Evolutionary conservation across 2,113 vertebrate species (phyloP).

Genomic region (Cervus canadensis): DNA sequence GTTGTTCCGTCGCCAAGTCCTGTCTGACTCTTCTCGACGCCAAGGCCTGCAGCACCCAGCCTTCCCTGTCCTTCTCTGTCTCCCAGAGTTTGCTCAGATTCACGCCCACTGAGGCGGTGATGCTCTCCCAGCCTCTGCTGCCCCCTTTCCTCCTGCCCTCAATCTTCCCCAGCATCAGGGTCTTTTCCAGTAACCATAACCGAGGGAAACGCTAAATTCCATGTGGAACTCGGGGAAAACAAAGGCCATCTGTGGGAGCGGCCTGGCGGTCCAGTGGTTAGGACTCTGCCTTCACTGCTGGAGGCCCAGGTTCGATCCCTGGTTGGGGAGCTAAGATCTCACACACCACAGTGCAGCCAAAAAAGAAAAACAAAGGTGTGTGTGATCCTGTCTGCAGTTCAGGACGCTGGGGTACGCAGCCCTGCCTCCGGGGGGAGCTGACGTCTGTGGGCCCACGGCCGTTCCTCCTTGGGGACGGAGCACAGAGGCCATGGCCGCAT

Average conservation of each 20-base stretch:
- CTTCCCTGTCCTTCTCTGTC: background rate
- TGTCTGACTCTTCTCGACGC: background rate
- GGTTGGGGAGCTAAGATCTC: background rate
- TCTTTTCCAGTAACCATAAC: background rate
- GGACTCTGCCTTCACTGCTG: background rate
- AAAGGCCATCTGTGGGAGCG: background rate
- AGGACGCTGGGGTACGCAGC: rapidly evolving
- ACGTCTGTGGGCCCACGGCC: background rate
- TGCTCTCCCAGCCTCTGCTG: rapidly evolving
- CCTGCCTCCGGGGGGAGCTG: background rate
- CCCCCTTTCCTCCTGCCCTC: background rate
- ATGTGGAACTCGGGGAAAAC: background rate
- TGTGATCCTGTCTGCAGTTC: too few relatives aligned
- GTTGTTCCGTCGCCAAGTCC: background rate
- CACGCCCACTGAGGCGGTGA: background rate
- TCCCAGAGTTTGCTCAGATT: background rate
- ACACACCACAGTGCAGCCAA: background rate
- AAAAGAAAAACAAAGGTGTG: background rate
- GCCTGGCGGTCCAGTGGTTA: background rate
- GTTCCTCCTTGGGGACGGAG: background rate
- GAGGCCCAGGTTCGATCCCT: background rate
- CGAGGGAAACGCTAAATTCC: rapidly evolving
- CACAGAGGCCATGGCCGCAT: rapidly evolving
- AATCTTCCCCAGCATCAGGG: background rate
- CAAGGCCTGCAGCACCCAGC: background rate